Conservation (phyloP, 2,113 vertebrate species). For the Lepus timidus region DNA sequence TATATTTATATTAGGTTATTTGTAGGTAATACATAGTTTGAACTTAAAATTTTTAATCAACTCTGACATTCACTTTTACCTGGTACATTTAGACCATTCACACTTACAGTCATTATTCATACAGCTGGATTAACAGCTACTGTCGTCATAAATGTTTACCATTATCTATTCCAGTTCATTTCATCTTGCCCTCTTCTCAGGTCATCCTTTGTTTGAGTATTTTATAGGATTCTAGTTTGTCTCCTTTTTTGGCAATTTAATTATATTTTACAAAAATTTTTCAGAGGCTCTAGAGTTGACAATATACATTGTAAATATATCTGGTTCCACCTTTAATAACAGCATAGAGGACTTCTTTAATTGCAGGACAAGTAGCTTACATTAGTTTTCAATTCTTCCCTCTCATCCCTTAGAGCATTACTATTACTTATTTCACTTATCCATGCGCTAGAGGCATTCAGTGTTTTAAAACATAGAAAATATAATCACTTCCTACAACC, state of each 20-base stretch:
- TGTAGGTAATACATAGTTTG: neutral
- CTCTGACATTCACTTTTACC: neutral
- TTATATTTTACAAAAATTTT: neutral
- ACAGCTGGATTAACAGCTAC: neutral
- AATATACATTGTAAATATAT: neutral
- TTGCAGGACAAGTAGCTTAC: neutral
- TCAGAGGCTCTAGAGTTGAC: neutral
- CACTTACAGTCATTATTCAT: neutral
- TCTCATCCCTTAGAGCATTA: rapidly evolving
- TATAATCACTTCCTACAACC: neutral
- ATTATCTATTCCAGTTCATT: neutral
- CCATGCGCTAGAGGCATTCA: neutral
- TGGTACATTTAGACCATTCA: neutral
- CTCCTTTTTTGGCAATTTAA: neutral
- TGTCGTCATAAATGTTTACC: neutral
- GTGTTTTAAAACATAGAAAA: neutral
- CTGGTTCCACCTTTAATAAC: neutral
- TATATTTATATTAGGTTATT: neutral
- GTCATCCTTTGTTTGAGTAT: neutral
- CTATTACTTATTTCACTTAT: neutral
- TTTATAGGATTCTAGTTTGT: neutral
- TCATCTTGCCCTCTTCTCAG: neutral
- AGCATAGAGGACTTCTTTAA: neutral
- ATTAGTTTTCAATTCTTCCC: too few species aligned
- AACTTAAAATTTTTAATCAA: neutral